These are phyloP conservation scores for Carassius gibelio DNA, from an alignment of 2,113 vertebrate genomes.

Conservation along the genomic window DNA sequence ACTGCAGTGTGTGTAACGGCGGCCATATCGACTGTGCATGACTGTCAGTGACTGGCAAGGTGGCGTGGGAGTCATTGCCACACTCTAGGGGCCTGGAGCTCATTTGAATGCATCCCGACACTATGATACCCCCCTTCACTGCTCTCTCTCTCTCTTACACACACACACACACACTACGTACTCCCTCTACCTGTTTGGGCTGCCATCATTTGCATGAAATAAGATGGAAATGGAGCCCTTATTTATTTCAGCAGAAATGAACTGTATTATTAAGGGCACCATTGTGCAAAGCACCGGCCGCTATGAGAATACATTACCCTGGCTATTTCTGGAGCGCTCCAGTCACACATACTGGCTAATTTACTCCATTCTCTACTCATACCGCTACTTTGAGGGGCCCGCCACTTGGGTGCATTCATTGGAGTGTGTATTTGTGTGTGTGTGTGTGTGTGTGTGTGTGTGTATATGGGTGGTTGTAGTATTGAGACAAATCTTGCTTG, in stretches of 20 bases:
- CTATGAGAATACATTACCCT: constrained; percentile 77
- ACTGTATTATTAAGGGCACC: constrained; percentile 80
- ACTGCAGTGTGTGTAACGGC: constrained; percentile 72
- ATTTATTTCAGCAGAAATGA: constrained; percentile 81
- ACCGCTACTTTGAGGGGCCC: constrained; percentile 68
- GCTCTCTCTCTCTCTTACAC: constrained; percentile 1
- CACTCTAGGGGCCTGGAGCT: constrained; percentile 55
- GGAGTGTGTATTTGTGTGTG: constrained; percentile 19
- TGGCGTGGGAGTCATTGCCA: constrained; percentile 75
- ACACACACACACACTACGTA: constrained; percentile 60
- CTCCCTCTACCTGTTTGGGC: constrained; percentile 75
- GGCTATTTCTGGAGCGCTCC: constrained; percentile 77
- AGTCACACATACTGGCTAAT: constrained; percentile 75
- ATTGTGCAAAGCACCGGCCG: constrained; percentile 71
- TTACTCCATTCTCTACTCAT: constrained; percentile 78
- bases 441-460: constrained; percentile 49
- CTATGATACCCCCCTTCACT: constrained; percentile 34
- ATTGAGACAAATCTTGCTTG: constrained; percentile 16
- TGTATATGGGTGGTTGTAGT: constrained; percentile 41
- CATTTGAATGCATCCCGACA: constrained; percentile 76
- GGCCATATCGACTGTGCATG: constrained; percentile 52
- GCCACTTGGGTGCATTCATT: constrained; percentile 32
- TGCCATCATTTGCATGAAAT: constrained; percentile 79
- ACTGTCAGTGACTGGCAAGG: constrained; percentile 66
- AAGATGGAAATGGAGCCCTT: constrained; percentile 80